Base-by-base conservation (phyloP, 2,797 vertebrate genomes). In the Xenops minutus region DNA sequence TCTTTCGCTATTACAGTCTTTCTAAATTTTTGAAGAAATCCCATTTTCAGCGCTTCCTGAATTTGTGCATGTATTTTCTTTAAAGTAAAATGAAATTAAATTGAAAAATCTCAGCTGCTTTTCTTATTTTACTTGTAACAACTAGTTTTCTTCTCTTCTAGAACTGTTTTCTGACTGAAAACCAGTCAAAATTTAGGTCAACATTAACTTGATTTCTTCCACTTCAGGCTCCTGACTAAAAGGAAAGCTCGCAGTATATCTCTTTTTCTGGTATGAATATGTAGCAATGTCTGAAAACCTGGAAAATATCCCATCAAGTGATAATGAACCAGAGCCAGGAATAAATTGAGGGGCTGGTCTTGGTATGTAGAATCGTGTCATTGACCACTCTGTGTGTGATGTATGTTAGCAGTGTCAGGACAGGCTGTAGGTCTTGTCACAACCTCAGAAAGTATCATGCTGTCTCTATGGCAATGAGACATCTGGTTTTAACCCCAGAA, bases 261-360 rank as follows among this genome's bases (percentile, higher is more conserved):
- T 89, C 14, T 32, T 73, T 81, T 61, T 92, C 68, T 91, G 73
- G 27, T 80, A 30, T 44, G 39, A 69, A 26, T 68, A 59, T 69
- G 39, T 61, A 86, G 44, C n/a, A 87, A 29, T 78, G 73, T 41
- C 51, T 18, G 6, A 92, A 92, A 89, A 83, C 34, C 75, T 95
- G 92, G 81, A 93, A 89, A 61, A 80, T 30, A 89, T 43, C 75
- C 71, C 58, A 67, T 88, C 56, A 44, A 94, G 44, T 80, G 87
- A 89, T 79, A 51, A 75, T 79, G 71, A 94, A 74, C 18, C 41
- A 55, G 66, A 75, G 84, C 81, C 95, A 95, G 84, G 86, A 95
- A 83, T 68, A 85, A 93, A 88, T 0, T 71, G 76, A 87, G 78
- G 66, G 76, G 68, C 91, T 92, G 75, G 34, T 44, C 85, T 73